A percentile compares a stretch with the other conserved stretches of the same genome.
Conservation (phyloP, 2,113 vertebrate species). For the Neomonachus schauinslandi region DNA sequence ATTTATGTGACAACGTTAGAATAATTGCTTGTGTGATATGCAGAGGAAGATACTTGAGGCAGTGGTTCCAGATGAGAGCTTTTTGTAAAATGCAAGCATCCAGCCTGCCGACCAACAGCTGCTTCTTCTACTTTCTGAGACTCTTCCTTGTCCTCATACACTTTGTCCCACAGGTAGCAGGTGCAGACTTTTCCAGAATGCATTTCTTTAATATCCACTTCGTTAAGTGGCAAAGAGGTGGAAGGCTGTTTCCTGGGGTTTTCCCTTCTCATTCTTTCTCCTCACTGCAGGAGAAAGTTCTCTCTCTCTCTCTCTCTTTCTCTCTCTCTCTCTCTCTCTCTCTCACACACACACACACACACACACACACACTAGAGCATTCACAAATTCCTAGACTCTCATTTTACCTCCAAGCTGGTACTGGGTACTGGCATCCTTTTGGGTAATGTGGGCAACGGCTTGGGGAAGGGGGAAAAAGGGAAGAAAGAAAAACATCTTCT, state of each 20-base stretch:
- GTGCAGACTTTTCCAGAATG: neutral
- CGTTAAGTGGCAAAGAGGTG: neutral
- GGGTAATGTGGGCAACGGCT: neutral
- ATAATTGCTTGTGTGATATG: neutral
- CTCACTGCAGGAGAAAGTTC: neutral
- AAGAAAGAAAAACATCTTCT: neutral
- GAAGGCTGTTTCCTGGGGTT: neutral
- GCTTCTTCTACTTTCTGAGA: neutral
- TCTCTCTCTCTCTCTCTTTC: too few species aligned
- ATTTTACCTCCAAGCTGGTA: neutral
- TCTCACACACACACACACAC: neutral
- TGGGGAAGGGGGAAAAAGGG: neutral
- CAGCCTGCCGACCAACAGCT: neutral
- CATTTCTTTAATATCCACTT: neutral
- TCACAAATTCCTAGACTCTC: neutral
- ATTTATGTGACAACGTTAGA: slow-evolving; percentile 12
- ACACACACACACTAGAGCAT: neutral
- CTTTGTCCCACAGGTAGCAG: neutral
- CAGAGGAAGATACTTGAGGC: neutral
- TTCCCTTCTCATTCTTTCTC: neutral
- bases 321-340: too few species aligned
- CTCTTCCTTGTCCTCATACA: neutral
- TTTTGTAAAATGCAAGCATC: neutral
- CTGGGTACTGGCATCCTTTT: neutral
- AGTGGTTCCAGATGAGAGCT: slow-evolving; percentile 23